phyloP scores from a whole-genome alignment of 2,888 invertebrate genomes.

The Tridacna gigas region DNA sequence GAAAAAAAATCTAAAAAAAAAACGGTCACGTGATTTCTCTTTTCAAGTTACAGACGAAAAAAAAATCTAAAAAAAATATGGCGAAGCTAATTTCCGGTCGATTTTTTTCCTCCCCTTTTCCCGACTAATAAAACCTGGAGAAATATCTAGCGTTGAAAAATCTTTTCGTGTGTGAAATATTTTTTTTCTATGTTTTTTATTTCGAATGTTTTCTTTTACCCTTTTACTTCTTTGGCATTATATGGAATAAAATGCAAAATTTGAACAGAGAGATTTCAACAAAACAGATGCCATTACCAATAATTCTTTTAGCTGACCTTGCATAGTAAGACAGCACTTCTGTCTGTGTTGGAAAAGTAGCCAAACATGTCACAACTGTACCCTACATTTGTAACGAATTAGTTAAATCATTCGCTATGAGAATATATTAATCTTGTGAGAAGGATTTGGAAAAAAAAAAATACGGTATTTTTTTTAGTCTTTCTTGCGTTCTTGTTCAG shows the following conservation, averaged over 20 bases:
- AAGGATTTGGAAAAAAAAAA: conserved; percentile 17
- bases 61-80: conserved; percentile 18
- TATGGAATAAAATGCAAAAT: no score
- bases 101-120: conserved; percentile 18
- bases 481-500: conserved; percentile 14
- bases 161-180: neutral
- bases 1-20: conserved; percentile 47
- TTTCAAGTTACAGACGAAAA: conserved; percentile 60
- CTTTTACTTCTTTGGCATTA: no score
- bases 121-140: conserved; percentile 13
- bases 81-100: conserved; percentile 60
- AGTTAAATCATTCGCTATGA: no score
- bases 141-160: neutral
- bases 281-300: no score
- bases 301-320: no score
- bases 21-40: conserved; percentile 49
- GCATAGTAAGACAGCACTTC: no score
- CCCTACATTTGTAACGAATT: no score
- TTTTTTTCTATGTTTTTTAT: no score
- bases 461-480: conserved; percentile 11
- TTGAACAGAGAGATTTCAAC: no score
- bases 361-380: no score
- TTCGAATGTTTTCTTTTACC: no score
- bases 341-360: no score
- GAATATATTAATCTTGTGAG: neutral